phyloP scores from a whole-genome alignment of 1,140 invertebrate genomes.

The Sarcophaga peregrina region DNA sequence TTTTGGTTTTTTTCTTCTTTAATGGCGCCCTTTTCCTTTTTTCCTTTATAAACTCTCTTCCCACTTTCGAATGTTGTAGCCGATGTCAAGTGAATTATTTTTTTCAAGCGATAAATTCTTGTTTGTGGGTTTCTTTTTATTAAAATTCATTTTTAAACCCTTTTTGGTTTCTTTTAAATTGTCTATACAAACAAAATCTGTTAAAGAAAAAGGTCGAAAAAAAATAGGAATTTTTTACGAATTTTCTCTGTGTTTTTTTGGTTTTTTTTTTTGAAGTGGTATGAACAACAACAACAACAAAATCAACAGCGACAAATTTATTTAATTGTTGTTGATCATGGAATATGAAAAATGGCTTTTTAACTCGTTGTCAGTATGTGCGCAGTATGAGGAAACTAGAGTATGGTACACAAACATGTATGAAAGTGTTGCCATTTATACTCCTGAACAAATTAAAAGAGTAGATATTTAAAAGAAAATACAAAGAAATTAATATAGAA shows the following conservation, averaged over 20 bases:
- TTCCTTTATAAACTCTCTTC: no score
- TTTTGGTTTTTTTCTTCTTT: no score
- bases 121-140: neutral
- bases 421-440: neutral
- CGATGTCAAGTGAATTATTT: neutral
- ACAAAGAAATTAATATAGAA: no score
- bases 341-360: conserved; percentile 31
- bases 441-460: no score
- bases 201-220: neutral
- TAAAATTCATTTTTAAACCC: neutral
- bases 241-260: no score
- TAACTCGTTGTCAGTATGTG: neutral
- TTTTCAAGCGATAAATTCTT: neutral
- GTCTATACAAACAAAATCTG: no score
- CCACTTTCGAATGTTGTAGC: no score
- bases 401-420: neutral
- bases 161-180: no score
- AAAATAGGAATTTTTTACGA: neutral
- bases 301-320: conserved; percentile 6
- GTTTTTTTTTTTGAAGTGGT: neutral
- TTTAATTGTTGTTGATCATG: conserved; percentile 34
- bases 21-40: no score
- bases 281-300: neutral
- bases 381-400: neutral
- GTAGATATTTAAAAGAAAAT: no score